Conservation (phyloP, 2,888 invertebrate species). For the Glaucopsyche alexis region DNA sequence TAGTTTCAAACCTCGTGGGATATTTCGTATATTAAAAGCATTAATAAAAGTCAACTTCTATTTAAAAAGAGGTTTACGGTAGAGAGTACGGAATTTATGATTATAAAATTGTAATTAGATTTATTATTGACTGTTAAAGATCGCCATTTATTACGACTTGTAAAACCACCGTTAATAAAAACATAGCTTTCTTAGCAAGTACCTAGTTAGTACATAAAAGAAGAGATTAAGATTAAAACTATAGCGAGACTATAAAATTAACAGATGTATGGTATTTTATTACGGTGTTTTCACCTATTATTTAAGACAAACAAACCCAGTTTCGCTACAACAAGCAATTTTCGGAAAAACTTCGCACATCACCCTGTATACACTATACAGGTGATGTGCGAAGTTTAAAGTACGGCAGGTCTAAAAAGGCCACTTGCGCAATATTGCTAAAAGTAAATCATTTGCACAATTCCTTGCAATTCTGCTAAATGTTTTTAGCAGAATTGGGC, state of each 20-base stretch:
- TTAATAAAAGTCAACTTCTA: constrained; percentile 3
- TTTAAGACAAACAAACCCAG: background rate
- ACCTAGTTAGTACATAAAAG: too few species aligned
- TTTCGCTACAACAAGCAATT: background rate
- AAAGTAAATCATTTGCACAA: too few species aligned
- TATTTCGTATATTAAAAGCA: constrained; percentile 11
- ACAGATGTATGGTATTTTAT: background rate
- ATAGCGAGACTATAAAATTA: too few species aligned
- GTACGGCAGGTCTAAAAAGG: too few species aligned
- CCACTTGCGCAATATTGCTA: too few species aligned
- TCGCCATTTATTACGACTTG: background rate
- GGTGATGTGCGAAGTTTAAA: too few species aligned
- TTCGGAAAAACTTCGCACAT: background rate
- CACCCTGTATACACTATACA: too few species aligned
- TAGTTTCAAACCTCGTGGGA: constrained; percentile 16
- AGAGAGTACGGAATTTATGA: background rate
- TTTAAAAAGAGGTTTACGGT: background rate
- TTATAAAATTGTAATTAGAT: background rate
- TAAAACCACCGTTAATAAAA: too few species aligned
- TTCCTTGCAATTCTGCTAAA: too few species aligned
- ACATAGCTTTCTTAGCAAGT: too few species aligned
- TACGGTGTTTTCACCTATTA: background rate
- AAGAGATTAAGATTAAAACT: too few species aligned
- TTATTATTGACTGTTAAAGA: background rate
- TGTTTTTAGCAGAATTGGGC: too few species aligned